Evolutionary conservation across 2,888 invertebrate species (phyloP).

Genomic region (Tinea trinotella): DNA sequence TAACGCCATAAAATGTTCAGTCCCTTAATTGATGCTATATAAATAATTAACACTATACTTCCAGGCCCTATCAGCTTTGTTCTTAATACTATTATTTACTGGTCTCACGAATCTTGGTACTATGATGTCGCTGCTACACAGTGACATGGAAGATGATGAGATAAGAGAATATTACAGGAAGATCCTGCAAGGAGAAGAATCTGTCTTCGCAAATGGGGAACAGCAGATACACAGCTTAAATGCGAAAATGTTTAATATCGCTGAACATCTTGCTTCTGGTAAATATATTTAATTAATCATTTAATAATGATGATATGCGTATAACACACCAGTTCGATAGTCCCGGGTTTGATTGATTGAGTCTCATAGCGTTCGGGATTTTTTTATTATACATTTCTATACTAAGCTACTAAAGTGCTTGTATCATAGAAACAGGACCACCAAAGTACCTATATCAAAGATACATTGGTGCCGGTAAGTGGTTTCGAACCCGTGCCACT

Average conservation of each 20-base stretch:
- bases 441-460: too few relatives aligned
- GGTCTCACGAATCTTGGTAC: conserved; percentile 63
- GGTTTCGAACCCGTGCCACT: too few relatives aligned
- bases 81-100: conserved; percentile 58
- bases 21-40: too few relatives aligned
- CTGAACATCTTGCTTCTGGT: conserved; percentile 64
- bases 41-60: conserved; percentile 19
- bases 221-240: conserved; percentile 60
- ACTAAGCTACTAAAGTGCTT: too few relatives aligned
- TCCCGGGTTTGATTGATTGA: too few relatives aligned
- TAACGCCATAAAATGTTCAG: too few relatives aligned
- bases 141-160: conserved; percentile 66
- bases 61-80: conserved; percentile 63
- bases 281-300: conserved; percentile 20
- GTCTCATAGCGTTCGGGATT: too few relatives aligned
- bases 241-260: conserved; percentile 62
- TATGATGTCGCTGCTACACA: conserved; percentile 62
- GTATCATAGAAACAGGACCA: too few relatives aligned
- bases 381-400: too few relatives aligned
- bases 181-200: conserved; percentile 43
- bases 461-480: too few relatives aligned
- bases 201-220: conserved; percentile 44
- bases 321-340: too few relatives aligned
- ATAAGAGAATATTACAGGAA: conserved; percentile 49
- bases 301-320: too few relatives aligned